Conservation (phyloP, 2,888 invertebrate species). For the Nemoura dubitans region DNA sequence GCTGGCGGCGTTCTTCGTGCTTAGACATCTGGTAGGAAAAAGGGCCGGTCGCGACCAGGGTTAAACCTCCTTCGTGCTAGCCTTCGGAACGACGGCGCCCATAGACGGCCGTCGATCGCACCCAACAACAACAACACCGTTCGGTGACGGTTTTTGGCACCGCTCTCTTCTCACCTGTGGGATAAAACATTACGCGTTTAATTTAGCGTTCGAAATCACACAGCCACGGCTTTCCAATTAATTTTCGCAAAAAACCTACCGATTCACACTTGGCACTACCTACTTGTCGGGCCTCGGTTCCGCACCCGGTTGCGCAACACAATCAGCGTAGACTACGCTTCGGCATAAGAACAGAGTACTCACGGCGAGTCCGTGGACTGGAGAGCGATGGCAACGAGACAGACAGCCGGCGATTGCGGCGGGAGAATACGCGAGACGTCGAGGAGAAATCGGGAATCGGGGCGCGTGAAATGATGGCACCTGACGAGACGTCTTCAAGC, state of each 20-base stretch:
- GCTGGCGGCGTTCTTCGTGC: conserved; percentile 59
- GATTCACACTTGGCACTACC: background rate
- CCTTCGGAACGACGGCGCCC: background rate
- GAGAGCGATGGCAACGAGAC: background rate
- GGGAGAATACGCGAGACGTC: background rate
- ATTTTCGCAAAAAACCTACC: background rate
- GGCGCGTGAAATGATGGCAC: background rate
- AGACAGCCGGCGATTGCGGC: background rate
- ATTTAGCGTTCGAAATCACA: background rate
- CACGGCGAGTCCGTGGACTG: background rate
- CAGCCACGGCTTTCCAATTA: background rate
- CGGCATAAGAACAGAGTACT: background rate
- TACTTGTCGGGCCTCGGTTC: background rate
- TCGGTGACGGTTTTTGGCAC: background rate
- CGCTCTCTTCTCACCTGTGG: background rate
- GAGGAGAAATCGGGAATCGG: background rate
- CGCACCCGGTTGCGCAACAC: background rate
- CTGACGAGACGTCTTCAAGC: background rate
- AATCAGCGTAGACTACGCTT: background rate
- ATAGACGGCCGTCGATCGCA: background rate
- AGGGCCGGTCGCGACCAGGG: conserved; percentile 39
- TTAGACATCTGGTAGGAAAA: conserved; percentile 59
- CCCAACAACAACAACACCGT: background rate
- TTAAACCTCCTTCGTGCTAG: conserved; percentile 18
- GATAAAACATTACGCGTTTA: background rate